Conservation (phyloP, 92 coral and sea anemone genomes). For the Actinernus sp. region DNA sequence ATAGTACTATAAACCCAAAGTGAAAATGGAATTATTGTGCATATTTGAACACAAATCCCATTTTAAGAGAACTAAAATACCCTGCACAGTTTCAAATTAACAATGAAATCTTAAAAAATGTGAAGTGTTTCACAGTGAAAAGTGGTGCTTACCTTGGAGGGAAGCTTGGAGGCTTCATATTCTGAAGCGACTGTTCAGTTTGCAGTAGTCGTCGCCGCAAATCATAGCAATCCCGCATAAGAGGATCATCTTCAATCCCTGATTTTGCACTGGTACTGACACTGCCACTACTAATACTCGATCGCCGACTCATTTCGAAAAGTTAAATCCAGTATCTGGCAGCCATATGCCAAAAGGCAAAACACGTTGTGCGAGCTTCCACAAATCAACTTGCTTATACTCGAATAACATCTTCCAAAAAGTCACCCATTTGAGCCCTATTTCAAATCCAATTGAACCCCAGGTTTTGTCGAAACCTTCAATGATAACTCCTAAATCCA, state of each 20-base stretch:
- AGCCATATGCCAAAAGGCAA: background rate
- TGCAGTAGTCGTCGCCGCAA: constrained; percentile 90
- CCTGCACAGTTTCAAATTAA: too few relatives aligned
- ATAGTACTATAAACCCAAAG: too few relatives aligned
- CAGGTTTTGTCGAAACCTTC: background rate
- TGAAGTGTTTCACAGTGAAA: too few relatives aligned
- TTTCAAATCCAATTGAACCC: background rate
- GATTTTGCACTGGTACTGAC: constrained; percentile 85
- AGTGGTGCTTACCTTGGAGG: constrained; percentile 77
- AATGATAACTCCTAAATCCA: background rate
- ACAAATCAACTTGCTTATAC: background rate
- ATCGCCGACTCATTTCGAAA: constrained; percentile 92
- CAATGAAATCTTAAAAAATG: too few relatives aligned
- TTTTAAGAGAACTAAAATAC: too few relatives aligned
- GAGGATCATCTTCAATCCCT: constrained; percentile 94
- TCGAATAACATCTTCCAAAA: background rate
- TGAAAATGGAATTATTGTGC: too few relatives aligned
- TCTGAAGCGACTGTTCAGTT: constrained; percentile 97
- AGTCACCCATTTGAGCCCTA: background rate
- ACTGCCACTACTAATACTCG: constrained; percentile 90
- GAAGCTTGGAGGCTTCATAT: constrained; percentile 88
- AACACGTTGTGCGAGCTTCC: background rate
- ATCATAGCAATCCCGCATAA: constrained; percentile 97
- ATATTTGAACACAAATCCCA: too few relatives aligned
- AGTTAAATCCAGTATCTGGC: constrained; percentile 4